Conservation (phyloP, 1,140 invertebrate species). For the Platyscapa corneri region DNA sequence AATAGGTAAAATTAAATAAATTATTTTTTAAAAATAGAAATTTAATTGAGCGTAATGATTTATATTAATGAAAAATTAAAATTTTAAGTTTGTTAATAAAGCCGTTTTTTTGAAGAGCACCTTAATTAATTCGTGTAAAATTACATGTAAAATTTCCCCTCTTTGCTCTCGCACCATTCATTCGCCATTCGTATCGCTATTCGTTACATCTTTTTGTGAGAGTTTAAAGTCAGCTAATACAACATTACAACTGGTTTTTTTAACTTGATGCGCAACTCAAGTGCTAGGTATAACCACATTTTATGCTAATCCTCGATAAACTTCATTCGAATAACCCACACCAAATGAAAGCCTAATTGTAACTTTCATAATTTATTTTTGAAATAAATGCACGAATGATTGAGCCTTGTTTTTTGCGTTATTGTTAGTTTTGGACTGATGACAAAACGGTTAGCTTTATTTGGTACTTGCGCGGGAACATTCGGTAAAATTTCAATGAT, state of each 20-base stretch:
- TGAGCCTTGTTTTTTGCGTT: neutral
- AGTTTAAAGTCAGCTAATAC: slow-evolving; percentile 15
- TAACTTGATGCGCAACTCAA: slow-evolving; percentile 9
- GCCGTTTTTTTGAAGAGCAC: neutral
- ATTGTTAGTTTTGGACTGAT: neutral
- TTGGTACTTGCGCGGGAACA: neutral
- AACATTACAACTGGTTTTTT: slow-evolving; percentile 24
- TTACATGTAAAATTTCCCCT: neutral
- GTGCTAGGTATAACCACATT: neutral
- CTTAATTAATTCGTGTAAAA: slow-evolving; percentile 20
- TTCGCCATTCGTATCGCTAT: neutral
- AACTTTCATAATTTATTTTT: slow-evolving; percentile 6
- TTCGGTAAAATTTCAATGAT: neutral
- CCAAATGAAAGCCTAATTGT: neutral
- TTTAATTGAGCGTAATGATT: too few relatives aligned
- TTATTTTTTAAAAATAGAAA: neutral
- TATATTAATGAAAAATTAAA: neutral
- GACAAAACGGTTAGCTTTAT: neutral
- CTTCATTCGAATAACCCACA: neutral
- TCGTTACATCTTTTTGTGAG: neutral
- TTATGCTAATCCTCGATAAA: neutral
- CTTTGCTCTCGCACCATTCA: too few relatives aligned
- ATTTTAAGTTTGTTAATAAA: slow-evolving; percentile 4
- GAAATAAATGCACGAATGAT: too few relatives aligned
- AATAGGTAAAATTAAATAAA: too few relatives aligned